Conservation (phyloP, 2,113 vertebrate species). For the Mungos mungo region DNA sequence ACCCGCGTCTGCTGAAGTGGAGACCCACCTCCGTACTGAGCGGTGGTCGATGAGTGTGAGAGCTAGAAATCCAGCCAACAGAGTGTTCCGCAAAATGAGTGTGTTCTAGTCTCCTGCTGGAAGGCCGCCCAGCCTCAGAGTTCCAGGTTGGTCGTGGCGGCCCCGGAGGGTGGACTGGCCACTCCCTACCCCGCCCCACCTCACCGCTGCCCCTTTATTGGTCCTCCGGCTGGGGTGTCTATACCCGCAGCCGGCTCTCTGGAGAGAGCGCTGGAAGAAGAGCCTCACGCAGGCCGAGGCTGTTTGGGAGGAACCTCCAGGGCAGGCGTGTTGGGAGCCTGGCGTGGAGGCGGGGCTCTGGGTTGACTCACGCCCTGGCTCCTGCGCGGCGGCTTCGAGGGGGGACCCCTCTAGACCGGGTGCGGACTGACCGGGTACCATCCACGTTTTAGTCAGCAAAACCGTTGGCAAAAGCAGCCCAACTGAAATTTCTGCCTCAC, state of each 20-base stretch:
- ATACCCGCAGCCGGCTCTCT: fast-evolving
- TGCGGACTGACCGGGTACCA: too few relatives aligned
- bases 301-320: not conserved
- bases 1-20: not conserved
- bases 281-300: not conserved
- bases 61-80: not conserved
- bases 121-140: not conserved
- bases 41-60: not conserved
- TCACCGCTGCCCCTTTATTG: not conserved
- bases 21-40: not conserved
- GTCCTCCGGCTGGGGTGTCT: not conserved
- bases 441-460: not conserved
- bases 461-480: not conserved
- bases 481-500: not conserved
- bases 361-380: not conserved
- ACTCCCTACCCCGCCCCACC: not conserved
- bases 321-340: not conserved
- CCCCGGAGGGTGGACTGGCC: not conserved
- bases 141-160: not conserved
- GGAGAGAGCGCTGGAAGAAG: not conserved
- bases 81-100: not conserved
- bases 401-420: not conserved
- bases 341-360: not conserved
- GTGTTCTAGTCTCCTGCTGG: fast-evolving
- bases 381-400: not conserved